phyloP scores from a whole-genome alignment of 2,797 vertebrate species.

The Pseudotriccus pelzelni region DNA sequence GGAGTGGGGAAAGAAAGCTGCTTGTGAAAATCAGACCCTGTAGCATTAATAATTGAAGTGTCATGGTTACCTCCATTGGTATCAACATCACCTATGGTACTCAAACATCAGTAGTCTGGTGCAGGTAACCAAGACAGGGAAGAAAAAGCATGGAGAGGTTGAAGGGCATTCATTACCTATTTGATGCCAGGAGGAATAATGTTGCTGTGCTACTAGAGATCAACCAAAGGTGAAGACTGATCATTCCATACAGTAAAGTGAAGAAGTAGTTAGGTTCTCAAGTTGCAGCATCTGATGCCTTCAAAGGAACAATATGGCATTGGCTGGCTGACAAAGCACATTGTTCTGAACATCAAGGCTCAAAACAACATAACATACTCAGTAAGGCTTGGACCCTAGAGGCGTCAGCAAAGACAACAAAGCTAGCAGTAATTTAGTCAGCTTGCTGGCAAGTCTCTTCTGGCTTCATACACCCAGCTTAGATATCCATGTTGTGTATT shows the following conservation, averaged over 20 bases:
- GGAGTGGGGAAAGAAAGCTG: neutral
- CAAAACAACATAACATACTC: slow-evolving; percentile 74
- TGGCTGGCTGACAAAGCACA: slow-evolving; percentile 85
- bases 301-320: slow-evolving; percentile 86
- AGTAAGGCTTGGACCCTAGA: neutral
- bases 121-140: slow-evolving; percentile 80
- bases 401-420: neutral
- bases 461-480: neutral
- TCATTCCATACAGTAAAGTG: slow-evolving; percentile 84
- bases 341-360: slow-evolving; percentile 83
- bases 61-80: neutral
- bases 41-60: neutral
- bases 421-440: neutral
- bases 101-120: slow-evolving; percentile 63
- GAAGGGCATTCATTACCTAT: slow-evolving; percentile 83
- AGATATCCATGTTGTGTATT: neutral
- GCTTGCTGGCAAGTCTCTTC: neutral
- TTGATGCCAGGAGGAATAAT: slow-evolving; percentile 87
- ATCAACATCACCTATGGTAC: neutral
- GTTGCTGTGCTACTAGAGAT: slow-evolving; percentile 85
- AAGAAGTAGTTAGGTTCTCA: slow-evolving; percentile 89
- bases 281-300: slow-evolving; percentile 84
- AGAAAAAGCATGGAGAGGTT: slow-evolving; percentile 86
- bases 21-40: slow-evolving; percentile 11
- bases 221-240: slow-evolving; percentile 85